Conservation (phyloP, 2,888 invertebrate genomes). For the Andrena bicolor region DNA sequence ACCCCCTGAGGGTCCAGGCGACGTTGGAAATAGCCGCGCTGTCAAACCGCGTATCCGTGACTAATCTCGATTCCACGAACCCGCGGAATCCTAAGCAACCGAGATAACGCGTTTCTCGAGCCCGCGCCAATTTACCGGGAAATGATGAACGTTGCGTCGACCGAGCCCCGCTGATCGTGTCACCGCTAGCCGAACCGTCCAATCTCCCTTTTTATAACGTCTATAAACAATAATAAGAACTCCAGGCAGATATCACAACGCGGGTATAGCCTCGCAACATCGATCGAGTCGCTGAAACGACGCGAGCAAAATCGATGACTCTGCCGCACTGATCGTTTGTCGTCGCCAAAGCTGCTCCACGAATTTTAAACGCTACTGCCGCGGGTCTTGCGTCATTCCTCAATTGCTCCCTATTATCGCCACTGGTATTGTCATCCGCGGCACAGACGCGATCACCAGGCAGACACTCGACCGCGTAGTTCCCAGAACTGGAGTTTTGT, state of each 20-base stretch:
- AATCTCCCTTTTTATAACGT: neutral
- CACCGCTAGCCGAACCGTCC: constrained; percentile 14
- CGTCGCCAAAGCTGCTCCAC: constrained; percentile 8
- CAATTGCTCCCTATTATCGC: constrained; percentile 30
- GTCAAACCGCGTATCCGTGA: constrained; percentile 60
- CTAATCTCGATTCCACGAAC: constrained; percentile 62
- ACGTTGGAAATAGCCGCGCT: constrained; percentile 65
- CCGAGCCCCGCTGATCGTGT: constrained; percentile 7
- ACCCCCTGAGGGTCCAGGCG: constrained; percentile 47
- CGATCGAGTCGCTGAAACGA: constrained; percentile 16
- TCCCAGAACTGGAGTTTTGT: neutral
- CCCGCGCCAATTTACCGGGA: constrained; percentile 17
- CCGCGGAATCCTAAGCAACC: constrained; percentile 20
- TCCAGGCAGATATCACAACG: neutral
- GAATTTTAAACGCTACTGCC: constrained; percentile 34
- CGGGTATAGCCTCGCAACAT: neutral
- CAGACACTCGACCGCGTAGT: neutral
- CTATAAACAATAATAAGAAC: neutral
- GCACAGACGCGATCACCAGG: neutral
- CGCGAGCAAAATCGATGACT: neutral
- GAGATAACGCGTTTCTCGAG: constrained; percentile 37
- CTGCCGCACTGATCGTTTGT: neutral
- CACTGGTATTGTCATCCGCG: neutral
- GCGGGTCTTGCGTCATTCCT: constrained; percentile 12
- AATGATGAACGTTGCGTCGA: constrained; percentile 27